Evolutionary conservation across 2,113 vertebrate genomes (phyloP).

Genomic region (Callospermophilus lateralis): DNA sequence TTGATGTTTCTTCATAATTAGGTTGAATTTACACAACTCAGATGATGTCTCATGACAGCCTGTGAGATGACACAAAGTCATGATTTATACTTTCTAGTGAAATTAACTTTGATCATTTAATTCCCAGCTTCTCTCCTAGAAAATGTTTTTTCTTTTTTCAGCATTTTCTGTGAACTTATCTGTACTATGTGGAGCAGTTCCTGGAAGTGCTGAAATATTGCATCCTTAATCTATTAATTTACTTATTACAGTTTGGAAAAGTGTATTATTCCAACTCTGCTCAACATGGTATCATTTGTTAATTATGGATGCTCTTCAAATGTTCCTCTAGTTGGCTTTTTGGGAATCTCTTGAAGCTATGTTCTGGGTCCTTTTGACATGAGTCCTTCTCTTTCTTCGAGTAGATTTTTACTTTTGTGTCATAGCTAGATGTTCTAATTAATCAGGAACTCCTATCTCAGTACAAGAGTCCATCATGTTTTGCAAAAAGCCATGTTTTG

Average conservation of each 20-base stretch:
- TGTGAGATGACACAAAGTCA: not conserved
- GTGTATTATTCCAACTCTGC: not conserved
- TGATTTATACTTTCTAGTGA: not conserved
- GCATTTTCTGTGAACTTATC: not conserved
- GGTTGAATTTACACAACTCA: not conserved
- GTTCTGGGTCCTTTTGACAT: not conserved
- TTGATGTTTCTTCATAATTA: not conserved
- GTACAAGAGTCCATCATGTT: not conserved
- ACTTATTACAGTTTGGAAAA: not conserved
- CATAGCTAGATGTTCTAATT: not conserved
- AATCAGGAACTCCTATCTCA: not conserved
- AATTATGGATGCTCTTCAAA: not conserved
- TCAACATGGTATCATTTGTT: not conserved
- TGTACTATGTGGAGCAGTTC: not conserved
- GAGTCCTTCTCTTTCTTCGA: not conserved
- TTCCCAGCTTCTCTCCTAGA: not conserved
- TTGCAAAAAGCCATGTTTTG: not conserved
- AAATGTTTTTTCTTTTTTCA: not conserved
- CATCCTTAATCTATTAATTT: not conserved
- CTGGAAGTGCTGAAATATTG: not conserved
- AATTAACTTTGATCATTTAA: not conserved
- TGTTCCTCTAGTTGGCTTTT: not conserved
- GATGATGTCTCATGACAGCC: not conserved
- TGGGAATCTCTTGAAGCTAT: not conserved
- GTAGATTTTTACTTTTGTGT: not conserved